Evolutionary conservation across 2,888 invertebrate species (phyloP), one percentile per base, ranked within the genome.

Genomic region (Volucella inanis): DNA sequence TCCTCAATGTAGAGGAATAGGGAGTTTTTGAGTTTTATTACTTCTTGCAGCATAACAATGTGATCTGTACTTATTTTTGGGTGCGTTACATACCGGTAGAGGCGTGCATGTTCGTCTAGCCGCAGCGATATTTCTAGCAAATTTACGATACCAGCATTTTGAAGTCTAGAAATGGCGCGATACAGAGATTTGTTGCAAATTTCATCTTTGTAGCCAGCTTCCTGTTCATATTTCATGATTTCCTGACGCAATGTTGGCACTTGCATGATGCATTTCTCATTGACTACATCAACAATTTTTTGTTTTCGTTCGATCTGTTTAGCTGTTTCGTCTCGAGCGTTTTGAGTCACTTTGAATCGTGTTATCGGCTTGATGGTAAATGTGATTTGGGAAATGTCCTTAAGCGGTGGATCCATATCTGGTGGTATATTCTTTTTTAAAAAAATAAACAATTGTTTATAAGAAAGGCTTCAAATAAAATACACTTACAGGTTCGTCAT

Each of bases 251-350:
- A 85, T 72, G 93, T 93, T 2, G 90, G 88, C 1, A 93, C 93
- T 64, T 94, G 94, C 22, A 96, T 93, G 3, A 96, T 92, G 89
- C 94, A 93, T 52, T 94, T 92, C 70, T 94, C 92, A 75, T 94
- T 93, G 0, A 96, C 92, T 9, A 93, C 91, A 77, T 94, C 93
- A 14, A 96, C 92, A 77, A 96, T 94, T 72, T 94, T 91, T 88
- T 94, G 94, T n/a, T 94, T 94, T 68, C 96, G 92, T 54, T 92
- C 91, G 10, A 94, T 50, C 64, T 90, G 88, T 3, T 90, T 89
- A 8, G 55, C 57, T 1, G 87, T 88, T 14, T 72, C 22, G 9
- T 77, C 83, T 9, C 76, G 71, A 10, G 9, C 79, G 71, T 0
- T 89, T 88, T 11, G 87, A 77, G 1, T 62, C 12, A 49, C 18